Percentiles rank a stretch among this genome's conserved stretches.
These are phyloP conservation scores for Platalea minor DNA, from an alignment of 2,797 vertebrate genomes.

Conservation along the genomic window DNA sequence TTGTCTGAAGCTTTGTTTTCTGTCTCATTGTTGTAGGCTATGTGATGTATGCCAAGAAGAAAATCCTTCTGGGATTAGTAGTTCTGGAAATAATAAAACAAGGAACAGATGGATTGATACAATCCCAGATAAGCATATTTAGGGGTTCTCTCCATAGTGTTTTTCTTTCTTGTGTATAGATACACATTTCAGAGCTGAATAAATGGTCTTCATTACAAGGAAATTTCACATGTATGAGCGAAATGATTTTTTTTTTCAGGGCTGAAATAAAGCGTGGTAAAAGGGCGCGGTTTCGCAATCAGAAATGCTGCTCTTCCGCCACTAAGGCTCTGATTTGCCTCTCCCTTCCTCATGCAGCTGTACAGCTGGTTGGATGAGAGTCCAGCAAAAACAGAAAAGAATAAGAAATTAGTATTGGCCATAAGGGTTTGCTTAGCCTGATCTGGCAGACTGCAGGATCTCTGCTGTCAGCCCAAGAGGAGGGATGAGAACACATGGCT, in stretches of 20 bases:
- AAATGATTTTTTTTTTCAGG: not conserved
- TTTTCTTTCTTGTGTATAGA: not conserved
- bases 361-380: not conserved
- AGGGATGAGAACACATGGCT: not conserved
- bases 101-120: not conserved
- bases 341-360: not conserved
- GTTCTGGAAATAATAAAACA: not conserved
- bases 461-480: not conserved
- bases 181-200: not conserved
- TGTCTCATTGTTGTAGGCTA: not conserved
- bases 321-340: not conserved
- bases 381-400: not conserved
- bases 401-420: not conserved
- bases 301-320: not conserved
- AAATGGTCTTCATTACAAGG: not conserved
- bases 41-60: not conserved
- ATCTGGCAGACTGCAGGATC: not conserved
- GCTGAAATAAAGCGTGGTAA: not conserved
- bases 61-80: not conserved
- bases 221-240: not conserved
- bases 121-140: not conserved
- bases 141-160: not conserved
- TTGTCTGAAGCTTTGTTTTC: not conserved
- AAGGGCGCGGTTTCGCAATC: not conserved
- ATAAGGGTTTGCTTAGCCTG: not conserved